A percentile compares a stretch with the other conserved stretches of the same genome.
phyloP scores from a whole-genome alignment of 2,113 vertebrate genomes.

The Hemiprocne comata region DNA sequence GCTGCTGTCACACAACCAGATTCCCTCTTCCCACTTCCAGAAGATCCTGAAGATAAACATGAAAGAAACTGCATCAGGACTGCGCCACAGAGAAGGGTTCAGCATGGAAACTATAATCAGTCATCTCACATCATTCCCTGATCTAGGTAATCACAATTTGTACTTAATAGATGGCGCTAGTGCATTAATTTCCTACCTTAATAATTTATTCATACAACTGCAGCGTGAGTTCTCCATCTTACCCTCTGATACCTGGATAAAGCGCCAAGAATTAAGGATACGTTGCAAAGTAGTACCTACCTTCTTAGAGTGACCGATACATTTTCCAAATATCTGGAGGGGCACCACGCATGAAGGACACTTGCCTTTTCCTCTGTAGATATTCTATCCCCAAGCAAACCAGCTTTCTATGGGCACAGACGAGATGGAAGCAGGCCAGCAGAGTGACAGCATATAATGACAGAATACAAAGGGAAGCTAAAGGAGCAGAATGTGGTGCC shows the following conservation, averaged over 20 bases:
- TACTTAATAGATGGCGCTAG: background rate
- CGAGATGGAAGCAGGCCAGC: background rate
- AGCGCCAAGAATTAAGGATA: background rate
- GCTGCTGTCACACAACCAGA: conserved; percentile 79
- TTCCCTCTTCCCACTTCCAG: conserved; percentile 45
- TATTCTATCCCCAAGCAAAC: background rate
- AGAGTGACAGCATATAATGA: background rate
- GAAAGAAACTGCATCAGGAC: background rate
- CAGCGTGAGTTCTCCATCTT: background rate
- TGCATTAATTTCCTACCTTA: background rate
- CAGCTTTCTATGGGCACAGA: background rate
- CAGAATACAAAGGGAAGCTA: background rate
- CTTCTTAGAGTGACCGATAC: background rate
- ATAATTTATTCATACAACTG: background rate
- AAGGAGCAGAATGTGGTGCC: background rate
- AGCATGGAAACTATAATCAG: background rate
- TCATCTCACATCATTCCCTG: background rate
- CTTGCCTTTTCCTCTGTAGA: background rate
- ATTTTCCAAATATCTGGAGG: background rate
- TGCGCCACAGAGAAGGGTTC: background rate
- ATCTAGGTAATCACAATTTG: background rate
- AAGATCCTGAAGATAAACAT: conserved; percentile 56
- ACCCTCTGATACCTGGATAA: background rate
- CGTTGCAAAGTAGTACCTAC: background rate
- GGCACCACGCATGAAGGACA: background rate